These are phyloP conservation scores for Cyrtonyx montezumae DNA, from an alignment of 2,113 vertebrate genomes.

Conservation along the genomic window DNA sequence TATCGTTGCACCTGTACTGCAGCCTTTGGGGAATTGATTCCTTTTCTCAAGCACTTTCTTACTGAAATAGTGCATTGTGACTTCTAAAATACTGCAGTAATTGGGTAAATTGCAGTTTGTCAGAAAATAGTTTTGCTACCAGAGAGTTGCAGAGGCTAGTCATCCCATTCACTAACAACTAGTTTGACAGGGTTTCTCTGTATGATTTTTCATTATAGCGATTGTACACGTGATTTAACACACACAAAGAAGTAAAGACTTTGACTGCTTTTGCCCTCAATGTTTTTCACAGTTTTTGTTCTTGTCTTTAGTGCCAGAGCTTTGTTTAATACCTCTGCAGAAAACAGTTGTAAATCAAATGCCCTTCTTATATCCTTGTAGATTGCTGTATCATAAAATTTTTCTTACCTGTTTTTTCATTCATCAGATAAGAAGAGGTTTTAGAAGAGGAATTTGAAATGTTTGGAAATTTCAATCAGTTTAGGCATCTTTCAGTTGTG, in stretches of 20 bases:
- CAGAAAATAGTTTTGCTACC: not conserved
- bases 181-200: not conserved
- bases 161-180: not conserved
- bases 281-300: not conserved
- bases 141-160: not conserved
- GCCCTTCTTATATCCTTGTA: not conserved
- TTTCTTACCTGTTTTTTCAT: not conserved
- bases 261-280: not conserved
- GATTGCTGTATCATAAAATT: not conserved
- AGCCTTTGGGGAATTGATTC: not conserved
- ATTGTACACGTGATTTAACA: not conserved
- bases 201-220: not conserved
- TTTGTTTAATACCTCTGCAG: not conserved
- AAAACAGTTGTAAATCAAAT: not conserved
- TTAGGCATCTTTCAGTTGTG: not conserved
- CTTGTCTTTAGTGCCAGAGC: not conserved
- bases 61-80: not conserved
- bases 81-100: not conserved
- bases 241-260: not conserved
- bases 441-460: not conserved
- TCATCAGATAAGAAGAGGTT: not conserved
- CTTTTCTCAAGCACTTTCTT: not conserved
- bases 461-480: not conserved
- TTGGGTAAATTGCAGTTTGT: not conserved
- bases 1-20: not conserved